These are phyloP conservation scores for Platichthys flesus DNA, from an alignment of 2,113 vertebrate genomes.

Conservation along the genomic window DNA sequence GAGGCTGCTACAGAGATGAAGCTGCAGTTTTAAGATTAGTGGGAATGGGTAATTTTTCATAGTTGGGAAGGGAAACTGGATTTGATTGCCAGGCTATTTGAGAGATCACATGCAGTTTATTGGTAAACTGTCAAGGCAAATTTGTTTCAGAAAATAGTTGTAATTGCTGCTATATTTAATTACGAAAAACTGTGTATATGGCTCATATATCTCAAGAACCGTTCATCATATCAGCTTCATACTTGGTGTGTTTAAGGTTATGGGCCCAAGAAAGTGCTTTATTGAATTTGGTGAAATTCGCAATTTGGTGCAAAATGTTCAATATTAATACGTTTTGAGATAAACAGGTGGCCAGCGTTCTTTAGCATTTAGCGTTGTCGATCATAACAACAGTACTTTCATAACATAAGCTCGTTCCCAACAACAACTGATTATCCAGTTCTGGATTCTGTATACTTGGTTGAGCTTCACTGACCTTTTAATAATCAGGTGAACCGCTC, in stretches of 20 bases:
- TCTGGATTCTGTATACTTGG: no score
- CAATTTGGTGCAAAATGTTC: no score
- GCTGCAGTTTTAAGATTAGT: slow-evolving; percentile 33
- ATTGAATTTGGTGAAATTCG: no score
- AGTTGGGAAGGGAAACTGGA: not conserved
- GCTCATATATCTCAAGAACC: not conserved
- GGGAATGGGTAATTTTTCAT: slow-evolving; percentile 15
- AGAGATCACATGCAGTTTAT: not conserved
- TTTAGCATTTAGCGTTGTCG: no score
- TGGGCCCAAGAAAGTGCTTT: not conserved
- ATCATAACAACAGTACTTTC: no score
- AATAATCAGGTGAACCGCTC: no score
- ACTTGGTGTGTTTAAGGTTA: not conserved
- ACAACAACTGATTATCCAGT: no score
- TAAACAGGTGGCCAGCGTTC: no score
- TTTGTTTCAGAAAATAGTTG: slow-evolving; percentile 2
- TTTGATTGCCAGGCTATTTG: not conserved
- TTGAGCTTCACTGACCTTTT: no score
- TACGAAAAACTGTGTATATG: not conserved
- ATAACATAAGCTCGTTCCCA: no score
- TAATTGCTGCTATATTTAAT: not conserved
- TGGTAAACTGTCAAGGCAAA: not conserved
- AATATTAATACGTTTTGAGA: no score
- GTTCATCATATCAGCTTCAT: not conserved
- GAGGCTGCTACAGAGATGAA: slow-evolving; percentile 33